Conservation (phyloP, 2,888 invertebrate genomes). For the Opisthograptis luteolata region DNA sequence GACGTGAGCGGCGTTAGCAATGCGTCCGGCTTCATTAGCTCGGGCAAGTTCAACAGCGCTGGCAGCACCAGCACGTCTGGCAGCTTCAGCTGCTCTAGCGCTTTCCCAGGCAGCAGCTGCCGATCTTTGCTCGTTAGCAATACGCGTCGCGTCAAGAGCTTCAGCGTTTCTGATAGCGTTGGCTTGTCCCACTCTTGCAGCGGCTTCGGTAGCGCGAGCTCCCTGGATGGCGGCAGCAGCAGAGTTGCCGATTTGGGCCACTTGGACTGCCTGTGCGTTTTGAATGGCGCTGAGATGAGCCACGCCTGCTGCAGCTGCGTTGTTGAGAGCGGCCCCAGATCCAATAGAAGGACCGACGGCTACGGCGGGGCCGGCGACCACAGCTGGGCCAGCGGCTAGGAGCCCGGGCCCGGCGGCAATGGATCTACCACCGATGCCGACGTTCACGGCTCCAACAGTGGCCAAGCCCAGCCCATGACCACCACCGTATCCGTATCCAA, state of each 20-base stretch:
- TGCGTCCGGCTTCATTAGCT: slow-evolving; percentile 62
- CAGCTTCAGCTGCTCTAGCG: slow-evolving; percentile 70
- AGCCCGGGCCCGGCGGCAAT: slow-evolving; percentile 20
- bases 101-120: slow-evolving; percentile 74
- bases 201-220: slow-evolving; percentile 69
- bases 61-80: slow-evolving; percentile 64
- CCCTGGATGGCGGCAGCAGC: slow-evolving; percentile 75
- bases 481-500: slow-evolving; percentile 36
- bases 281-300: slow-evolving; percentile 75
- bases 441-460: slow-evolving; percentile 21
- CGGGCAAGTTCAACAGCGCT: slow-evolving; percentile 59
- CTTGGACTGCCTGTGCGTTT: slow-evolving; percentile 74
- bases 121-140: slow-evolving; percentile 70
- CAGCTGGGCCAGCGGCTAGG: neutral
- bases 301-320: slow-evolving; percentile 69
- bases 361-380: slow-evolving; percentile 18
- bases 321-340: slow-evolving; percentile 63
- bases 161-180: slow-evolving; percentile 73
- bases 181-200: slow-evolving; percentile 69
- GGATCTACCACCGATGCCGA: slow-evolving; percentile 27
- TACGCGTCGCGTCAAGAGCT: slow-evolving; percentile 68
- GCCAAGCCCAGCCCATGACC: slow-evolving; percentile 33
- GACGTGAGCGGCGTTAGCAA: slow-evolving; percentile 70
- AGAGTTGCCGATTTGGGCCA: slow-evolving; percentile 69
- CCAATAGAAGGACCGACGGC: slow-evolving; percentile 43